Evolutionary conservation across 2,888 invertebrate genomes (phyloP).

Genomic region (Diaprepes abbreviatus): DNA sequence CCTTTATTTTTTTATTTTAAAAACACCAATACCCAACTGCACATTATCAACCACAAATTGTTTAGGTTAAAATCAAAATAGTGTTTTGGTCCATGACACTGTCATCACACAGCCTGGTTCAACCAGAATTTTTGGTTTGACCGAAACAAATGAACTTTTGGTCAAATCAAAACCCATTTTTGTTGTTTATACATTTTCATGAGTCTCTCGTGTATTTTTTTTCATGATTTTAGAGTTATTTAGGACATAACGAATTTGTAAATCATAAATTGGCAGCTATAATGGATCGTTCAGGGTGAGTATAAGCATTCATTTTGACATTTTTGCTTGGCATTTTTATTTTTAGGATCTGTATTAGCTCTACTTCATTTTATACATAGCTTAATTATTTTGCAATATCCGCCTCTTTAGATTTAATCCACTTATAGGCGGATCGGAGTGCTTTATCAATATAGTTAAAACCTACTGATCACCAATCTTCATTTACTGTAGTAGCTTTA

Average conservation of each 20-base stretch:
- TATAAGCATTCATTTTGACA: conserved; percentile 34
- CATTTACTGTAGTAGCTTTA: too few species aligned
- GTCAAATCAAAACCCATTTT: conserved; percentile 26
- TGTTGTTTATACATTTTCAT: conserved; percentile 36
- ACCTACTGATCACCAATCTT: too few species aligned
- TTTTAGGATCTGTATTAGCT: conserved; percentile 7
- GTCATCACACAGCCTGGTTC: conserved; percentile 49
- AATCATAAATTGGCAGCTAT: conserved; percentile 24
- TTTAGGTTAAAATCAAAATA: conserved; percentile 17
- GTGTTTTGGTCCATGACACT: conserved; percentile 46
- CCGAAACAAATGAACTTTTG: not conserved
- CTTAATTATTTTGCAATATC: not conserved
- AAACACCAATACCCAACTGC: conserved; percentile 34
- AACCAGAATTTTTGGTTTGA: conserved; percentile 37
- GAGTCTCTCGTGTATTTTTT: conserved; percentile 32
- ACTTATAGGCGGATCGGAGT: too few species aligned
- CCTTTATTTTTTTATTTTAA: conserved; percentile 27
- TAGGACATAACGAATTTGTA: conserved; percentile 30
- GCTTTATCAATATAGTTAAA: too few species aligned
- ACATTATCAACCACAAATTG: conserved; percentile 25
- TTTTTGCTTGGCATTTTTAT: conserved; percentile 32
- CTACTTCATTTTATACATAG: conserved; percentile 5
- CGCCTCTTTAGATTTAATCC: not conserved
- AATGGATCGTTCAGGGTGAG: conserved; percentile 30
- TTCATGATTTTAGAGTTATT: conserved; percentile 37